These are phyloP conservation scores for Hippocampus kuda DNA, from an alignment of 2,797 vertebrate genomes.

Conservation along the genomic window DNA sequence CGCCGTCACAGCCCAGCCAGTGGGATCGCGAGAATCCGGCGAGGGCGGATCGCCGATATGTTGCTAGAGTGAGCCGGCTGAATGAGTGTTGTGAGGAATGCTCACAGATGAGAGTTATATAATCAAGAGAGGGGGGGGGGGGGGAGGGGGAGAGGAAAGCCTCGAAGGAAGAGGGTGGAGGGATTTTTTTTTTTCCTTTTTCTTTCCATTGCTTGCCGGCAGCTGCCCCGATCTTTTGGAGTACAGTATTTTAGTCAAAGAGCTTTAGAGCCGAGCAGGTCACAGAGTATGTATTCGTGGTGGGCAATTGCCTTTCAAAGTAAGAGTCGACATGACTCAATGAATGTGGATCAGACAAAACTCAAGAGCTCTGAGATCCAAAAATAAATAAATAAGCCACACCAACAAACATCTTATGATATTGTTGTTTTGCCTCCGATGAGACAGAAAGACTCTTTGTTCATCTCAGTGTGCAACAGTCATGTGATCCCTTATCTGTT, in stretches of 20 bases:
- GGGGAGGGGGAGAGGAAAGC: constrained; percentile 34
- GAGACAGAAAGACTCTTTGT: constrained; percentile 39
- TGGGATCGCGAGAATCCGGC: constrained; percentile 23
- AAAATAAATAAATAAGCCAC: too few relatives aligned
- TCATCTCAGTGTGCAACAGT: constrained; percentile 33
- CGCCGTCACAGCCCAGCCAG: constrained; percentile 37
- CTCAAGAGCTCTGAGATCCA: constrained; percentile 6
- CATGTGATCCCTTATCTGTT: constrained; percentile 54
- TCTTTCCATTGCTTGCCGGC: constrained; percentile 69
- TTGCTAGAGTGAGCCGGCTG: constrained; percentile 63
- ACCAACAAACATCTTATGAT: constrained; percentile 4
- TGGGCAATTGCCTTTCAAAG: constrained; percentile 41
- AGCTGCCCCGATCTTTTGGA: constrained; percentile 63
- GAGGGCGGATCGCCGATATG: constrained; percentile 42
- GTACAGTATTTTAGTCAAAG: constrained; percentile 53
- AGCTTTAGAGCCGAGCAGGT: constrained; percentile 39
- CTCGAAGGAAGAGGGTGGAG: constrained; percentile 41
- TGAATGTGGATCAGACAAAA: constrained; percentile 2
- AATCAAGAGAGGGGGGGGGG: constrained; percentile 59
- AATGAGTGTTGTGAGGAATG: constrained; percentile 71
- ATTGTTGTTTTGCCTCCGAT: constrained; percentile 12
- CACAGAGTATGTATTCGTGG: constrained; percentile 24
- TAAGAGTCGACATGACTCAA: not conserved
- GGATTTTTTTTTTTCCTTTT: constrained; percentile 33
- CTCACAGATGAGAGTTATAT: constrained; percentile 74